Base-by-base conservation (phyloP, 2,888 invertebrate genomes). In the Platycnemis pennipes region DNA sequence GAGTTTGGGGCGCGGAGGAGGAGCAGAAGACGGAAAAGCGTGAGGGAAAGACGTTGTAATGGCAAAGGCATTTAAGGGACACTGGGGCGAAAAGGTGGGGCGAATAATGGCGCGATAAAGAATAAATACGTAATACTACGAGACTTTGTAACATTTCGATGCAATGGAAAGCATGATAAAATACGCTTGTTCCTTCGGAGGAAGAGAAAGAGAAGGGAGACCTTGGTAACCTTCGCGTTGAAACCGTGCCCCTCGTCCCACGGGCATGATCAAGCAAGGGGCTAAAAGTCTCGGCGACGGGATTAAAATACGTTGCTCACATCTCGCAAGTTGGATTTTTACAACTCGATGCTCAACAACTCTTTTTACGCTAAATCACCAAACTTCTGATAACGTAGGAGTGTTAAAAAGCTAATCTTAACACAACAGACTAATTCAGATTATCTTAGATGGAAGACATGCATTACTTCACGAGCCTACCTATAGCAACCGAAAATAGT, bases 21-120 rank as follows among this genome's bases (percentile, higher is more conserved):
- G 26, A 5, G 19, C 7, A n/a, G 26, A 63, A n/a, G 26, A n/a
- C 31, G 37, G 77, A 77, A 13, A n/a, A 37, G 77, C 13, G 77
- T 13, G 77, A 77, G 77, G 77, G 77, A 77, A 77, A 77, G 77
- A 77, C 37, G 77, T 77, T 37, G 77, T 77, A 77, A 37, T 77
- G 77, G 77, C 77, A 37, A 77, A 77, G 77, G 77, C 77, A 77
- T 77, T 77, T 77, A 77, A 77, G 77, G 16, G 77, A 77, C 77
- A 77, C 77, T 37, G 77, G 26, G 37, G 77, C 77, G 11, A 77
- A 77, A 77, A 77, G 77, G 77, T 77, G 37, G 37, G 37, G 31
- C 37, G 37, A 37, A 77, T 77, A 77, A 77, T 77, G 77, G 37
- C 77, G 77, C 77, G 37, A 77, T 77, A 77, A 77, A 77, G 77